Evolutionary conservation across 2,113 vertebrate species (phyloP).

Genomic region (Mormyrus lacerda): DNA sequence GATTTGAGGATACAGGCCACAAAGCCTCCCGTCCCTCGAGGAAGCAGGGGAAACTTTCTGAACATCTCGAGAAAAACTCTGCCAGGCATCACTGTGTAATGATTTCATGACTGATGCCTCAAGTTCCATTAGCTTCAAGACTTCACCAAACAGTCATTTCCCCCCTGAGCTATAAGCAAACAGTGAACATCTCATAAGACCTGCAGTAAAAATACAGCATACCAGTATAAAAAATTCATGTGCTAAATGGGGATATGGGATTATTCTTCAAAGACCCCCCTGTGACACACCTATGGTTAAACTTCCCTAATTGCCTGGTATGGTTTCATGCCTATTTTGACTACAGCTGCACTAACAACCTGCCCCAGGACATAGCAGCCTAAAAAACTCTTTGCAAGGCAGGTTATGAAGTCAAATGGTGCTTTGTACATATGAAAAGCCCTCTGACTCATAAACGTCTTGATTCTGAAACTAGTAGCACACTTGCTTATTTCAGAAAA

Average conservation of each 20-base stretch:
- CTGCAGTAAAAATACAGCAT: neutral
- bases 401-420: neutral
- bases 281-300: neutral
- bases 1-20: neutral
- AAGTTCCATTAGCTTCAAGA: neutral
- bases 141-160: conserved; percentile 4
- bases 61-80: neutral
- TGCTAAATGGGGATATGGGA: neutral
- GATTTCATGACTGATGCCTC: neutral
- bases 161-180: conserved; percentile 6
- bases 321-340: conserved; percentile 3
- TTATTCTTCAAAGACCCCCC: neutral
- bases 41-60: neutral
- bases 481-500: neutral
- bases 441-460: neutral
- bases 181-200: conserved; percentile 6
- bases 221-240: conserved; percentile 3
- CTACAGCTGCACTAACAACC: neutral
- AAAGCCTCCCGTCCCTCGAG: neutral
- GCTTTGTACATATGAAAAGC: neutral
- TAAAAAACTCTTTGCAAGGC: neutral
- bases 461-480: neutral
- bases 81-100: neutral
- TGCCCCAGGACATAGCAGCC: neutral
- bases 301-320: neutral